Evolutionary conservation across 2,888 invertebrate species (phyloP).

Genomic region (Tipula confusa): DNA sequence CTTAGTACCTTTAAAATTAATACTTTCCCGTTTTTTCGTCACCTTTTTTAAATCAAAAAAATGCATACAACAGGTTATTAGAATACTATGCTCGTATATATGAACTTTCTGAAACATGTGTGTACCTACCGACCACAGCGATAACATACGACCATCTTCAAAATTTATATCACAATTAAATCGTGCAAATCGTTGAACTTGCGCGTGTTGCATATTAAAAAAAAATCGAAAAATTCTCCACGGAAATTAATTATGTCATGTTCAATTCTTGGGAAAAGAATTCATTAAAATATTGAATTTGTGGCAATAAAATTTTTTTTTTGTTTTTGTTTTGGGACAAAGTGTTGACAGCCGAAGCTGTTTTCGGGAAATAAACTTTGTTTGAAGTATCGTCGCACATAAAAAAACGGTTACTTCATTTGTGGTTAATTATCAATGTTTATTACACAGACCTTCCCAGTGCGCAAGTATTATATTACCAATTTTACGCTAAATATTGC

Average conservation of each 20-base stretch:
- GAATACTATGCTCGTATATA: no score
- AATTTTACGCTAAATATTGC: no score
- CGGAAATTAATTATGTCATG: not conserved
- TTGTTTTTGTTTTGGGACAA: no score
- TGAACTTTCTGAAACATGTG: no score
- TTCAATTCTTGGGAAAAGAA: not conserved
- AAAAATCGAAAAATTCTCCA: not conserved
- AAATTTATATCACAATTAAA: no score
- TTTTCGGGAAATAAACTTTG: not conserved
- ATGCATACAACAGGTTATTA: no score
- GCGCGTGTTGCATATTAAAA: not conserved
- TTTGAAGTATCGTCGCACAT: not conserved
- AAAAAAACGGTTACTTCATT: not conserved
- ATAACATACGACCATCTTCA: no score
- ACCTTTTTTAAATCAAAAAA: no score
- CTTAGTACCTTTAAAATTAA: no score
- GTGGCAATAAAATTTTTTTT: not conserved
- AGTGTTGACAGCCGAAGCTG: not conserved
- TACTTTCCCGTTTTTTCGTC: no score
- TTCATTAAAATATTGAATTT: not conserved
- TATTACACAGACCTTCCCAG: not conserved
- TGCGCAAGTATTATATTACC: not conserved
- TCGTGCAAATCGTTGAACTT: not conserved
- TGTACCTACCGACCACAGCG: no score
- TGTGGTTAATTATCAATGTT: not conserved